Conservation (phyloP, 2,113 vertebrate species). For the Felis chaus region DNA sequence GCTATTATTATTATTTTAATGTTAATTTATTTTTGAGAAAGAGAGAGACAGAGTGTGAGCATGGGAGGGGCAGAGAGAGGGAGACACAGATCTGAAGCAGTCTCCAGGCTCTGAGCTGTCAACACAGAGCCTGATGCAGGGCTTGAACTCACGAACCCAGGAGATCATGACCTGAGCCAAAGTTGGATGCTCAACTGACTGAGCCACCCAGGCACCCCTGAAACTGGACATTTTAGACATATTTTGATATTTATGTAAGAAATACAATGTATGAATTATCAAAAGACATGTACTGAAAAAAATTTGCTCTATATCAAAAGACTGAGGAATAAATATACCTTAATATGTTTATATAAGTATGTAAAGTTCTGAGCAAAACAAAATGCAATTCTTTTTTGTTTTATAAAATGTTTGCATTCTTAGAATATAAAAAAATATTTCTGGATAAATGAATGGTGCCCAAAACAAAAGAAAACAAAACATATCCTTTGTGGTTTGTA, state of each 20-base stretch:
- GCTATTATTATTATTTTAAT: too few species aligned
- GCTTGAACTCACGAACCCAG: too few species aligned
- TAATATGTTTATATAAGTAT: slow-evolving; percentile 22
- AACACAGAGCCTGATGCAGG: too few species aligned
- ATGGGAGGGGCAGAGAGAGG: too few species aligned
- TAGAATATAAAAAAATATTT: neutral
- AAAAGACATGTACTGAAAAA: neutral
- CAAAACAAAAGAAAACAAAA: neutral
- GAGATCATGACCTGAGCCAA: too few species aligned
- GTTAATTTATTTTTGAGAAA: too few species aligned
- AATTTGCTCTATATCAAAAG: neutral
- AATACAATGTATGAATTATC: neutral
- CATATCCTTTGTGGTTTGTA: neutral
- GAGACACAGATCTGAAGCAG: too few species aligned
- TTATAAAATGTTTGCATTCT: neutral
- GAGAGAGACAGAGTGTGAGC: too few species aligned
- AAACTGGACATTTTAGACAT: neutral
- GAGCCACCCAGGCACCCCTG: too few species aligned
- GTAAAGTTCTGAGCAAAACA: slow-evolving; percentile 41
- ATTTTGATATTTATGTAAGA: slow-evolving; percentile 30
- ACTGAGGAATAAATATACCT: neutral
- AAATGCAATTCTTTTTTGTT: slow-evolving; percentile 14
- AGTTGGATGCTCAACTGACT: too few species aligned
- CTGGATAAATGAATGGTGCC: neutral
- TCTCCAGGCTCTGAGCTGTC: too few species aligned